These are phyloP conservation scores for Diadumene lineata DNA, from an alignment of 92 coral and sea anemone species.

Conservation along the genomic window DNA sequence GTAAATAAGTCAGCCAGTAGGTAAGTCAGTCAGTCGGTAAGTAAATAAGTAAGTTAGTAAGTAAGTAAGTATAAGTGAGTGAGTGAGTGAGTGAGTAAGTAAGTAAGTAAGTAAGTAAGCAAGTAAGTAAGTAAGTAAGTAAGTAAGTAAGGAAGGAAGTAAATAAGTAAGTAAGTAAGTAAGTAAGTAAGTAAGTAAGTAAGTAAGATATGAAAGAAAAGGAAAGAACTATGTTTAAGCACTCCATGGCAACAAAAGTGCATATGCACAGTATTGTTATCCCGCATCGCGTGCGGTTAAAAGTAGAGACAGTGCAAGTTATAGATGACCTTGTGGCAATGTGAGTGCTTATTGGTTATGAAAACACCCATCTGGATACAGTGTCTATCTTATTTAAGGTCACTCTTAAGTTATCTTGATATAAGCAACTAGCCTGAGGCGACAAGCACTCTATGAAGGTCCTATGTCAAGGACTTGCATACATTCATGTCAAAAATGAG, in stretches of 20 bases:
- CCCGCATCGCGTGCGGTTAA: slow-evolving; percentile 4
- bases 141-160: background rate
- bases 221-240: background rate
- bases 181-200: background rate
- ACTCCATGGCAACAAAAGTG: too few species aligned
- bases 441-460: background rate
- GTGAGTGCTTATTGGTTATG: slow-evolving; percentile 1
- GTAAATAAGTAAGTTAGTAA: background rate
- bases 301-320: background rate
- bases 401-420: slow-evolving; percentile 15
- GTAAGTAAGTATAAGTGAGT: background rate
- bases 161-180: background rate
- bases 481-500: slow-evolving; percentile 11
- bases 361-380: slow-evolving; percentile 14
- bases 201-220: background rate
- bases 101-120: background rate
- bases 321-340: slow-evolving; percentile 14
- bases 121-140: background rate
- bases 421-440: background rate
- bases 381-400: slow-evolving; percentile 20
- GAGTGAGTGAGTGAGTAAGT: background rate
- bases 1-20: background rate
- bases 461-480: background rate
- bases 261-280: background rate
- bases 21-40: background rate